Conservation (phyloP, 2,797 vertebrate genomes). For the Falco naumanni region DNA sequence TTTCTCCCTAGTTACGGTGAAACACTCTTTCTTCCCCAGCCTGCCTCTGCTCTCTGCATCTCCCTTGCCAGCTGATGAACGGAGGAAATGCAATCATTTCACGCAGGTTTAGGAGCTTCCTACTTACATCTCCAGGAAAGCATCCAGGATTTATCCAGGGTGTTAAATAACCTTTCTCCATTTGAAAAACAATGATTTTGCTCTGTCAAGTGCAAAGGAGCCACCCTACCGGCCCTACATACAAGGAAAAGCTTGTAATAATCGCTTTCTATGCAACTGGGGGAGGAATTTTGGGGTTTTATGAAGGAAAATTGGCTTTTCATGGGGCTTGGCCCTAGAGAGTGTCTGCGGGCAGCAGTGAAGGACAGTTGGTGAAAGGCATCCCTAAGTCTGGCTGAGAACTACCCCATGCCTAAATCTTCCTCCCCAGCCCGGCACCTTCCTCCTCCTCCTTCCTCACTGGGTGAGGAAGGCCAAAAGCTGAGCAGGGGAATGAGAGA, state of each 20-base stretch:
- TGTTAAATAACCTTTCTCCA: not conserved
- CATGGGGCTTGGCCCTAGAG: not conserved
- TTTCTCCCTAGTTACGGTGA: slow-evolving; percentile 29
- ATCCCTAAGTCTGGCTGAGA: not conserved
- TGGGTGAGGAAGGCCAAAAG: not conserved
- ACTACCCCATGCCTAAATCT: not conserved
- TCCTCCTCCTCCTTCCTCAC: not conserved
- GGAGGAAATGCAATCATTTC: not conserved
- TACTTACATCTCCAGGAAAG: not conserved
- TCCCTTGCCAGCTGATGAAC: not conserved
- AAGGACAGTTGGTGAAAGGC: not conserved
- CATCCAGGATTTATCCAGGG: not conserved
- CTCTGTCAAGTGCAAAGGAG: not conserved
- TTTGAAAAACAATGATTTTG: not conserved
- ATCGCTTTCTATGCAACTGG: accelerated
- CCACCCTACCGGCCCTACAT: not conserved
- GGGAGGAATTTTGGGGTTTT: not conserved
- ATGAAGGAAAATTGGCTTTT: not conserved
- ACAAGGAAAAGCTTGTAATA: not conserved
- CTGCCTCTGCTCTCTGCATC: not conserved
- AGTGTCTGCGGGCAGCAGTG: not conserved
- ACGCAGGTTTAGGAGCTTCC: not conserved
- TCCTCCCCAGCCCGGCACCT: not conserved
- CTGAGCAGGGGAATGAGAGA: not conserved
- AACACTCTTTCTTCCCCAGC: slow-evolving; percentile 27